Evolutionary conservation across 2,888 invertebrate species (phyloP).

Genomic region (Pseudococcus jackbeardsleyi): DNA sequence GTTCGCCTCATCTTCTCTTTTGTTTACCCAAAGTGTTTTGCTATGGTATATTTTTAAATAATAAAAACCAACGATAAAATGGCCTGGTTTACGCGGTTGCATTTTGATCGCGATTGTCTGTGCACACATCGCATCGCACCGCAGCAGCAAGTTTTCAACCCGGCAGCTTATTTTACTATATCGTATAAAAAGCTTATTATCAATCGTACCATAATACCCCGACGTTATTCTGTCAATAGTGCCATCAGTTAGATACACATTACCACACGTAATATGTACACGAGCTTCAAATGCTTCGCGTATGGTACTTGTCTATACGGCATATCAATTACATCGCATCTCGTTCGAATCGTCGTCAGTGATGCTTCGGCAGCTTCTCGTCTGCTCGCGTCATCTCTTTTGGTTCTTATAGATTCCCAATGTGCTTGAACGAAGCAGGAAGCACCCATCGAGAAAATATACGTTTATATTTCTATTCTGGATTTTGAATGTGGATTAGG

Average conservation of each 20-base stretch:
- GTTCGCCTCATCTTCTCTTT: neutral
- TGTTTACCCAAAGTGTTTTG: conserved; percentile 46
- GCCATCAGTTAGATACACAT: conserved; percentile 4
- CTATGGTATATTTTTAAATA: conserved; percentile 38
- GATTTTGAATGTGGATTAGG: too few relatives aligned
- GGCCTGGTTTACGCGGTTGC: conserved; percentile 31
- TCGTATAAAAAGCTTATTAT: conserved; percentile 21
- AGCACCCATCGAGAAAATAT: too few relatives aligned
- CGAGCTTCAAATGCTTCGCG: neutral
- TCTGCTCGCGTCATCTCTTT: too few relatives aligned
- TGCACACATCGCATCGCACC: neutral
- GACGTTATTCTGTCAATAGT: conserved; percentile 1
- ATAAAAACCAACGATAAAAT: conserved; percentile 35
- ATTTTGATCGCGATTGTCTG: neutral
- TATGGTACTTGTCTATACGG: neutral
- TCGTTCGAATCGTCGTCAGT: too few relatives aligned
- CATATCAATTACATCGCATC: neutral
- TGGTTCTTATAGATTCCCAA: too few relatives aligned
- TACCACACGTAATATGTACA: neutral
- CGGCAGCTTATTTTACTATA: neutral
- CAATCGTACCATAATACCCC: neutral
- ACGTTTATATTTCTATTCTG: too few relatives aligned
- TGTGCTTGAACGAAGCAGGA: too few relatives aligned
- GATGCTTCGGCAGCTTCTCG: too few relatives aligned
- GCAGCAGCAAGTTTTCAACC: neutral